Conservation (phyloP, 1,140 invertebrate species). For the Maconellicoccus hirsutus region DNA sequence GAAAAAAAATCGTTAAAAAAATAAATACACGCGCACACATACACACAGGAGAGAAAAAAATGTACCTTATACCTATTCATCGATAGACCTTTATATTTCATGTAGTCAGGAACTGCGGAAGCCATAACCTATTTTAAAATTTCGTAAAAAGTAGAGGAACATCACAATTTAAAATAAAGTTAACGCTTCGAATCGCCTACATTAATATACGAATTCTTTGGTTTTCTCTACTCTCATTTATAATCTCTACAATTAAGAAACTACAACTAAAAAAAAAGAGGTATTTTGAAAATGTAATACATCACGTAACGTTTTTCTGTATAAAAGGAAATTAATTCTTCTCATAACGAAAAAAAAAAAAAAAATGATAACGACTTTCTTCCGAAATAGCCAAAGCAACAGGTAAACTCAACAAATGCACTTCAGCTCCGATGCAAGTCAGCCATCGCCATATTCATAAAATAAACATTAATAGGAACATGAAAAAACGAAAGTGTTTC, state of each 20-base stretch:
- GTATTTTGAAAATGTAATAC: neutral
- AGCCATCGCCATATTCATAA: neutral
- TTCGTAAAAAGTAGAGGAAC: constrained; percentile 4
- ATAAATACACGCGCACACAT: neutral
- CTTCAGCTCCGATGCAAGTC: neutral
- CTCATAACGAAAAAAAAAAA: neutral
- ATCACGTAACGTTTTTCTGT: neutral
- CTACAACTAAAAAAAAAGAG: neutral
- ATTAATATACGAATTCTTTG: neutral
- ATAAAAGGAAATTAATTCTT: neutral
- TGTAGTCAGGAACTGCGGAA: neutral
- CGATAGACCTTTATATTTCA: neutral
- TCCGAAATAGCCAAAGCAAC: neutral
- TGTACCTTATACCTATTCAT: neutral
- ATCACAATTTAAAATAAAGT: neutral
- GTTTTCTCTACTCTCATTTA: constrained; percentile 9
- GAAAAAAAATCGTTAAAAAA: neutral
- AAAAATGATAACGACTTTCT: neutral
- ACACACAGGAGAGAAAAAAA: neutral
- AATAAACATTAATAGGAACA: constrained; percentile 16
- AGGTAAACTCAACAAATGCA: neutral
- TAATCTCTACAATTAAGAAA: neutral
- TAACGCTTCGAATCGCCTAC: neutral
- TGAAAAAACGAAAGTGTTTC: constrained; percentile 11
- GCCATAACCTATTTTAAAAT: neutral